phyloP scores from a whole-genome alignment of 2,888 invertebrate genomes.

The Furcula furcula region DNA sequence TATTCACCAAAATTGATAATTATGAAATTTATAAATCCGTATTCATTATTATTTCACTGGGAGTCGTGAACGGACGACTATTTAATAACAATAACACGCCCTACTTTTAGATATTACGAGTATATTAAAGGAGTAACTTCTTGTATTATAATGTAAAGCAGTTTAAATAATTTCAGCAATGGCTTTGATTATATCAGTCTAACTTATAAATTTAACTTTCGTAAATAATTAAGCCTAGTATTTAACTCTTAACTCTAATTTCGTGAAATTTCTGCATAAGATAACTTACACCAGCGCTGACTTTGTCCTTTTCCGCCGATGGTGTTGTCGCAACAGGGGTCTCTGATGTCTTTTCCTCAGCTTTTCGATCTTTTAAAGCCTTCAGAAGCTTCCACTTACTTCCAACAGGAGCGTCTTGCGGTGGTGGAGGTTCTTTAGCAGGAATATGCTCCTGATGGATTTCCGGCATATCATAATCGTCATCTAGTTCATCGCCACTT shows the following conservation, averaged over 20 bases:
- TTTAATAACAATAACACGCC: constrained; percentile 31
- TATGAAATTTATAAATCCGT: no score
- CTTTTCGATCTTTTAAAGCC: constrained; percentile 93
- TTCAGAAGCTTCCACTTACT: constrained; percentile 96
- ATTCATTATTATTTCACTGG: constrained; percentile 19
- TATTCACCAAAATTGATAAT: constrained; percentile 11
- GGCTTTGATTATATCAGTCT: constrained; percentile 54
- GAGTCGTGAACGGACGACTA: constrained; percentile 42
- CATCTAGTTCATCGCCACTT: constrained; percentile 87
- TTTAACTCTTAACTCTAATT: constrained; percentile 84
- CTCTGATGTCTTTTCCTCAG: constrained; percentile 91
- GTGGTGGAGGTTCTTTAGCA: constrained; percentile 53
- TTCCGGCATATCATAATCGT: constrained; percentile 82
- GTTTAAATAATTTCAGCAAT: constrained; percentile 45
- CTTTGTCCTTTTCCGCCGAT: constrained; percentile 83
- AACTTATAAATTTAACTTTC: constrained; percentile 45
- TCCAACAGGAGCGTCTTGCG: constrained; percentile 83
- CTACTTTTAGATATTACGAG: constrained; percentile 35
- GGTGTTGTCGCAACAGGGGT: constrained; percentile 84
- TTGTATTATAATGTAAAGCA: constrained; percentile 45
- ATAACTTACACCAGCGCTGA: constrained; percentile 86
- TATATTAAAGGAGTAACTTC: constrained; percentile 18
- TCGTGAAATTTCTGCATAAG: constrained; percentile 85
- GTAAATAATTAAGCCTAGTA: constrained; percentile 18
- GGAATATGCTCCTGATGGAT: constrained; percentile 53